Base-by-base conservation (phyloP, 2,797 vertebrate genomes). In the Tapirus indicus region DNA sequence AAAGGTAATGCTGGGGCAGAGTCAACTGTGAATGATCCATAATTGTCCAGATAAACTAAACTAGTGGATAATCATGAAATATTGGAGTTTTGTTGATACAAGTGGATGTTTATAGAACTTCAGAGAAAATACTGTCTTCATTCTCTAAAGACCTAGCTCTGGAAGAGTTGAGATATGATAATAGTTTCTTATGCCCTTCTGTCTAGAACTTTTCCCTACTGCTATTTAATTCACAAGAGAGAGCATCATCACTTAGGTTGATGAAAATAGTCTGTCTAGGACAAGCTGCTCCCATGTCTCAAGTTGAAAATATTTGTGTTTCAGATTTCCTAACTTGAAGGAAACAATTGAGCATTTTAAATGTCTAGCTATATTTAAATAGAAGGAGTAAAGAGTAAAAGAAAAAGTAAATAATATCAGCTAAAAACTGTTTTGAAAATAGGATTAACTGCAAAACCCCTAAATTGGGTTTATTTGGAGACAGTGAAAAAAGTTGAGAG, bases 1-100 rank as follows among this genome's bases (percentile, higher is more conserved):
- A 98, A 99, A 58, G 99, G 99, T 99, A 98, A 98, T 97, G 56
- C 38, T 44, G 20, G 29, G 44, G 56, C 75, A 6, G 2, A 32
- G 58, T 62, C 25, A n/a, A 2, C 79, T 78, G 54, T 78, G 62
- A 93, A n/a, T 86, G 68, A 52, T 23, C 25, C 1, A 2, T 27
- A 17, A 2, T 85, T 84, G 5, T 79, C 77, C 41, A 64, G 18
- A 52, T 47, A 56, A 96, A 23, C 82, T 32, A 9, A 41, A 25
- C 14, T 25, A 32, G 49, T 32, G 41, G 32, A 23, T 60, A 77
- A 74, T 49, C 71, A 23, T 62, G 86, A 47, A 69, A 91, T 79
- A 68, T 41, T 56, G n/a, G 41, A 16, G 7, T 32, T 72, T 58
- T n/a, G 10, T 82, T 80, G 79, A 17, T 72, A 41, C 7, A 60